These are phyloP conservation scores for Acipenser transmontanus DNA, from an alignment of 2,797 vertebrate genomes.

Conservation along the genomic window DNA sequence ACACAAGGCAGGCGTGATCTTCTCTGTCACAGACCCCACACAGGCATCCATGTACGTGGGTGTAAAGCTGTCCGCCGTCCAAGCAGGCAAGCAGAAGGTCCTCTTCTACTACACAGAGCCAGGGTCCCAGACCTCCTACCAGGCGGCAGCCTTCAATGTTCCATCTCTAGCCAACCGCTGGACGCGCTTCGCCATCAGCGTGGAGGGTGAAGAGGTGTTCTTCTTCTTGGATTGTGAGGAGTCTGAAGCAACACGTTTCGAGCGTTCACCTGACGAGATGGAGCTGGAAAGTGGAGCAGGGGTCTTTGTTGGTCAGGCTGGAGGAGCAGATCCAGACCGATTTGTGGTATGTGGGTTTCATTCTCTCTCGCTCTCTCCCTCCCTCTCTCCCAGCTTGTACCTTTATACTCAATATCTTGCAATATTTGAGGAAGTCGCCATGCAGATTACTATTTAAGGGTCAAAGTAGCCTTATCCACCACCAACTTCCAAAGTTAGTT, in stretches of 20 bases:
- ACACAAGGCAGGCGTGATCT: constrained; percentile 80
- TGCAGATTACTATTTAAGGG: no score
- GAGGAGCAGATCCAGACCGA: constrained; percentile 73
- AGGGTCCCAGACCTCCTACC: constrained; percentile 48
- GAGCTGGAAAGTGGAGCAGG: constrained; percentile 72
- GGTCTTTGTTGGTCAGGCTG: constrained; percentile 84
- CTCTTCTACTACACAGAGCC: constrained; percentile 83
- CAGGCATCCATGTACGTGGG: constrained; percentile 76
- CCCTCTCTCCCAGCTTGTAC: not conserved
- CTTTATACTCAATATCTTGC: no score
- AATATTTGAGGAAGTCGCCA: no score
- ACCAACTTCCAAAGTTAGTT: no score
- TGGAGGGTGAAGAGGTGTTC: constrained; percentile 62
- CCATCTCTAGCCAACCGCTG: constrained; percentile 68
- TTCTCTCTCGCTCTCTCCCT: constrained; percentile 14
- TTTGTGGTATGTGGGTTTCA: constrained; percentile 70
- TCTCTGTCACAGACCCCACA: constrained; percentile 74
- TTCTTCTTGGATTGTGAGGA: constrained; percentile 81
- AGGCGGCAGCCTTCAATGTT: constrained; percentile 71
- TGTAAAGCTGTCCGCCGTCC: constrained; percentile 71
- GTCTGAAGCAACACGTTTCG: constrained; percentile 51
- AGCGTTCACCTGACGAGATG: constrained; percentile 71
- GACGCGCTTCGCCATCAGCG: constrained; percentile 76
- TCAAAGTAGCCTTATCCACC: no score
- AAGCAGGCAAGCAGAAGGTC: constrained; percentile 56